Conservation (phyloP, 2,888 invertebrate genomes). For the Leucoptera coffeella region DNA sequence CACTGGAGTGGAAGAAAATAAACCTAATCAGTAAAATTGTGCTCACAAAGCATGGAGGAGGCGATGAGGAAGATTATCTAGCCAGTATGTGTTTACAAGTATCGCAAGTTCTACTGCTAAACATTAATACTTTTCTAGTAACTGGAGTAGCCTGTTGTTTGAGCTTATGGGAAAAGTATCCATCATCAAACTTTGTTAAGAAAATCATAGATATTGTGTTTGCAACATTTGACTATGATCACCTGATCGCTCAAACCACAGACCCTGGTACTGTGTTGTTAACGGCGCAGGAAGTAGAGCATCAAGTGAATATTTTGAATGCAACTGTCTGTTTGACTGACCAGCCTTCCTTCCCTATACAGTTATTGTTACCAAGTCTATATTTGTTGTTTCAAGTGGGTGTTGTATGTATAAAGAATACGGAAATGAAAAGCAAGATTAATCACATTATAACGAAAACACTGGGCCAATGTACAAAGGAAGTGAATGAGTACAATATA, state of each 20-base stretch:
- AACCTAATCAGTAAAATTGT: constrained; percentile 62
- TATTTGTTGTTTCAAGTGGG: constrained; percentile 34
- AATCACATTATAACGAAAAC: constrained; percentile 24
- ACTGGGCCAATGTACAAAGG: constrained; percentile 15
- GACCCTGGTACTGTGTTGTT: constrained; percentile 28
- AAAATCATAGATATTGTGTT: constrained; percentile 17
- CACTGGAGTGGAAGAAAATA: constrained; percentile 61
- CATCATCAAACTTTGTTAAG: constrained; percentile 22
- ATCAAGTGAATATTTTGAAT: constrained; percentile 25
- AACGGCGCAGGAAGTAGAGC: constrained; percentile 26
- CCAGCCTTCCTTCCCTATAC: constrained; percentile 20
- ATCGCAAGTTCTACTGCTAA: constrained; percentile 29
- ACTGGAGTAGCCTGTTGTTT: constrained; percentile 53
- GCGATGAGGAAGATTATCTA: constrained; percentile 42
- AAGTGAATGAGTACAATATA: constrained; percentile 12
- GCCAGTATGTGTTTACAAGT: constrained; percentile 47
- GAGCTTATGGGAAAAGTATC: constrained; percentile 41
- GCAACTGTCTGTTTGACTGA: constrained; percentile 16
- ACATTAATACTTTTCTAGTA: constrained; percentile 30
- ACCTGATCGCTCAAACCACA: constrained; percentile 11
- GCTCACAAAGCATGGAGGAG: constrained; percentile 41
- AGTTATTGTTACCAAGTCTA: constrained; percentile 26
- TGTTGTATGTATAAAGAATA: constrained; percentile 20
- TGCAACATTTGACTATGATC: constrained; percentile 16
- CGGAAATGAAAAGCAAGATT: constrained; percentile 19